These are phyloP conservation scores for Leptinotarsa texana DNA, from an alignment of 1,140 invertebrate genomes.

Conservation along the genomic window DNA sequence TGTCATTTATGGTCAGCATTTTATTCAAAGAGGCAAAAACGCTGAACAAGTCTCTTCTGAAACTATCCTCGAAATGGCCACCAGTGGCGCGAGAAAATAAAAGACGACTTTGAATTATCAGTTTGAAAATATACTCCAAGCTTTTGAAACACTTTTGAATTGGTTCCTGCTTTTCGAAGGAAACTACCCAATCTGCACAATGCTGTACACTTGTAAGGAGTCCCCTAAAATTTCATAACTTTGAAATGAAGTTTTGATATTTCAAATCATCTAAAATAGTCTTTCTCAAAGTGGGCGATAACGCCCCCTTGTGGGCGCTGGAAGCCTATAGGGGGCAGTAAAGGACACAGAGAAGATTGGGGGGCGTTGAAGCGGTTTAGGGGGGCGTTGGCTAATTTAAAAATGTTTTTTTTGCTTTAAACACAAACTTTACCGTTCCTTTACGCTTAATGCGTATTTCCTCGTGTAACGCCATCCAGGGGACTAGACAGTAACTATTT, in stretches of 20 bases:
- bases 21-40: conserved; percentile 77
- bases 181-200: conserved; percentile 85
- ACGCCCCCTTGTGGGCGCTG: not conserved
- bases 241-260: not conserved
- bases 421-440: no score
- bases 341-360: no score
- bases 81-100: conserved; percentile 87
- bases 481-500: no score
- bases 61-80: conserved; percentile 85
- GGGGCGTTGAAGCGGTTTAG: no score
- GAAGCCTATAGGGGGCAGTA: no score
- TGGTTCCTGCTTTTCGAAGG: conserved; percentile 82
- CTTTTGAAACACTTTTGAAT: conserved; percentile 90
- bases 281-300: not conserved
- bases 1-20: conserved; percentile 73
- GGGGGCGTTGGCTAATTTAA: no score
- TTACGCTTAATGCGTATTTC: no score
- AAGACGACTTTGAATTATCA: conserved; percentile 89
- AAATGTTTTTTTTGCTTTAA: no score
- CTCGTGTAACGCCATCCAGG: no score
- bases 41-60: conserved; percentile 73
- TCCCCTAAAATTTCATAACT: conserved; percentile 61
- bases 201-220: conserved; percentile 86
- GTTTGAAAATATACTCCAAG: conserved; percentile 92
- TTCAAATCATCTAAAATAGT: not conserved